Evolutionary conservation across 2,888 invertebrate species (phyloP).

Genomic region (Drosophila sordidula): DNA sequence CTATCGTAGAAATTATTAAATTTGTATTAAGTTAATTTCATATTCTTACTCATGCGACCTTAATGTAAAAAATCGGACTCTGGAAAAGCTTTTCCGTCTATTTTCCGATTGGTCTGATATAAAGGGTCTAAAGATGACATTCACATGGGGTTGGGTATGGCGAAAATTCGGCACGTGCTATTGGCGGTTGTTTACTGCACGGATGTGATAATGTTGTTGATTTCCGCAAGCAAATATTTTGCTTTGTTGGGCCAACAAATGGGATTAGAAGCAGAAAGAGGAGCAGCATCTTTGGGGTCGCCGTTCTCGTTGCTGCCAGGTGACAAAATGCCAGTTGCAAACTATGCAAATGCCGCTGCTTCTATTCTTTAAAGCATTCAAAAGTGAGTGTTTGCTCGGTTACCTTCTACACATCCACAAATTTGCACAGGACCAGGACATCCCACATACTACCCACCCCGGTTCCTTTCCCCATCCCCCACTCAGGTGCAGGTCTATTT

Average conservation of each 20-base stretch:
- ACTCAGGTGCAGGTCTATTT: constrained; percentile 26
- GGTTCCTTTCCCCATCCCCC: neutral
- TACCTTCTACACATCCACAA: constrained; percentile 4
- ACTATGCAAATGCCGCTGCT: constrained; percentile 23
- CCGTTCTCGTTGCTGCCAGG: constrained; percentile 6
- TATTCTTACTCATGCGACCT: too few species aligned
- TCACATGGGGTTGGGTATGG: too few species aligned
- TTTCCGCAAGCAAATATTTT: constrained; percentile 79
- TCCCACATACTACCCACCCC: neutral
- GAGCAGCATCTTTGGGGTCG: too few species aligned
- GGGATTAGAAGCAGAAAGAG: too few species aligned
- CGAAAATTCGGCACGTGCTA: too few species aligned
- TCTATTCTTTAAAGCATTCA: constrained; percentile 18
- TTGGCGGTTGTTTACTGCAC: constrained; percentile 32
- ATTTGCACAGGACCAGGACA: constrained; percentile 25
- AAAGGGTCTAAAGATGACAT: too few species aligned
- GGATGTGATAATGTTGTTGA: constrained; percentile 74
- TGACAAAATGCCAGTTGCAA: constrained; percentile 33
- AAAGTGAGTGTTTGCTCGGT: constrained; percentile 17
- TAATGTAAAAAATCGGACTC: too few species aligned
- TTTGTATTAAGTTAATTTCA: too few species aligned
- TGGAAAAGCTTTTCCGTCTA: too few species aligned
- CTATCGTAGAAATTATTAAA: too few species aligned
- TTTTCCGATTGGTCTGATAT: too few species aligned
- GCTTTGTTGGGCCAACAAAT: constrained; percentile 25